Base-by-base conservation (phyloP, 2,888 invertebrate genomes). In the Suillia variegata region DNA sequence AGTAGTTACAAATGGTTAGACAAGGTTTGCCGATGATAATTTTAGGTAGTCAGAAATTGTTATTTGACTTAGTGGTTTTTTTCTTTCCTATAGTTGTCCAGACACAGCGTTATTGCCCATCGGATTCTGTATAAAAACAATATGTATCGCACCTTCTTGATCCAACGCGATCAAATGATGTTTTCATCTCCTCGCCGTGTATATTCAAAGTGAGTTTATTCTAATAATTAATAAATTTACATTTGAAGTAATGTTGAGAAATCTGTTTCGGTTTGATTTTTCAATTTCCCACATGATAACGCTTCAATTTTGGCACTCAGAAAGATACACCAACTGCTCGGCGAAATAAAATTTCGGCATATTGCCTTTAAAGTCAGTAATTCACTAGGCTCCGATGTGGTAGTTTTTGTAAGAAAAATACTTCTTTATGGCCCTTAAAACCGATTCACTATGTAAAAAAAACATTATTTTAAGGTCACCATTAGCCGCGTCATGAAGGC, bases 1-100 rank as follows among this genome's bases (percentile, higher is more conserved):
- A 92, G 93, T 77, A 92, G 93, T 75, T 94, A 95, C 77, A 94
- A 94, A 81, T 96, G 95, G 95, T 93, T 92, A 3, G 95, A 96
- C 76, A 95, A 95, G 83, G 89, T 92, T n/a, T n/a, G n/a, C n/a
- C n/a, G n/a, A n/a, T n/a, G n/a, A n/a, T n/a, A n/a, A n/a, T n/a
- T n/a, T n/a, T n/a, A n/a, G n/a, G n/a, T n/a, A n/a, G n/a, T n/a
- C n/a, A n/a, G n/a, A n/a, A n/a, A n/a, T n/a, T n/a, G n/a, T n/a
- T n/a, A n/a, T n/a, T n/a, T n/a, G n/a, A 6, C 10, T 20, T 53
- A 6, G 24, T 8, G 24, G 20, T 45, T 15, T 12, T 5, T 71
- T 71, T n/a, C 71, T n/a, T n/a, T n/a, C n/a, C n/a, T n/a, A n/a
- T n/a, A 87, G 87, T 86, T 89, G 61, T 91, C 94, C 73, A 94